These are phyloP conservation scores for Sericinus montela DNA, from an alignment of 2,888 invertebrate genomes.

Conservation along the genomic window DNA sequence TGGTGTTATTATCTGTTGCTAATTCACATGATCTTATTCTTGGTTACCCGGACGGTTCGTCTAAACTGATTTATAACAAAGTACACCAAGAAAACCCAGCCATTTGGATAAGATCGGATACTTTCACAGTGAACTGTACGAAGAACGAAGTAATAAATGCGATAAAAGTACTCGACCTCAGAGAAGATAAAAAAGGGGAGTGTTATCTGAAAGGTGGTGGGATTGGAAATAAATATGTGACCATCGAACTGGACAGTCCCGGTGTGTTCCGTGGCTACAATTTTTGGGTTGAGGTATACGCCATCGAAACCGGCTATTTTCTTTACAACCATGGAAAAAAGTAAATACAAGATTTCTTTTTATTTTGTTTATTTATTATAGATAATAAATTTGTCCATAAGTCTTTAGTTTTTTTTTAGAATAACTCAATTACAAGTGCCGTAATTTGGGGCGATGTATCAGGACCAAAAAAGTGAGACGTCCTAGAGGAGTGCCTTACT, in stretches of 20 bases:
- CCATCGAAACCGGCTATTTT: constrained; percentile 40
- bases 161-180: constrained; percentile 50
- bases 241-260: constrained; percentile 55
- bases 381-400: too few relatives aligned
- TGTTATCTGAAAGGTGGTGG: constrained; percentile 56
- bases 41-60: constrained; percentile 50
- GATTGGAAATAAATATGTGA: constrained; percentile 52
- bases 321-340: constrained; percentile 42
- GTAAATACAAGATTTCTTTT: constrained; percentile 21
- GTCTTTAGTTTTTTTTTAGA: too few relatives aligned
- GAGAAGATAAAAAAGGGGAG: constrained; percentile 56
- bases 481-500: too few relatives aligned
- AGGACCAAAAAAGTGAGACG: too few relatives aligned
- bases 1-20: constrained; percentile 1
- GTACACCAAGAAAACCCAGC: constrained; percentile 61
- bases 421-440: too few relatives aligned
- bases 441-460: too few relatives aligned
- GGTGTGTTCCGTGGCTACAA: constrained; percentile 57
- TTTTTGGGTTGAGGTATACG: constrained; percentile 59
- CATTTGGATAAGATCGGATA: constrained; percentile 50
- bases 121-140: constrained; percentile 50
- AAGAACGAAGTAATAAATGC: constrained; percentile 54
- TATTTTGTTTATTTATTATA: neutral
- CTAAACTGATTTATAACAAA: constrained; percentile 55
- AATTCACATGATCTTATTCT: constrained; percentile 32